Evolutionary conservation across 2,797 vertebrate species (phyloP).

Genomic region (Karalla daura): DNA sequence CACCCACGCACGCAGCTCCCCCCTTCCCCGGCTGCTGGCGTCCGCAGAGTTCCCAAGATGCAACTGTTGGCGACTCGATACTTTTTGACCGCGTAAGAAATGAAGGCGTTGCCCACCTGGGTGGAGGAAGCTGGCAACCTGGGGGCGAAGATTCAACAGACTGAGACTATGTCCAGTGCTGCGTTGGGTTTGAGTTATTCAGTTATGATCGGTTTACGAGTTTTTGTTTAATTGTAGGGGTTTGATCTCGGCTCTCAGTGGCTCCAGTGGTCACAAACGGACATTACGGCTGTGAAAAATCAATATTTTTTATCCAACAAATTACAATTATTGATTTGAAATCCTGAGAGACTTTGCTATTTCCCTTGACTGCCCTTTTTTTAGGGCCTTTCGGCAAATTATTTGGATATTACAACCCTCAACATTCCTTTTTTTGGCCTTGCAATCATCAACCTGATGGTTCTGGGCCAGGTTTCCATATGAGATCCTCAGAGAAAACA

Average conservation of each 20-base stretch:
- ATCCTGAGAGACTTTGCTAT: not conserved
- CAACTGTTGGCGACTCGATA: constrained; percentile 19
- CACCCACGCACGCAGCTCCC: constrained; percentile 41
- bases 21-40: constrained; percentile 31
- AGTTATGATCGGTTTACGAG: constrained; percentile 25
- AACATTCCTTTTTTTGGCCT: not conserved
- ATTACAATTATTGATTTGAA: too few relatives aligned
- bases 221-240: constrained; percentile 13
- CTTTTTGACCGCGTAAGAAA: constrained; percentile 47
- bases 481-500: not conserved
- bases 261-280: too few relatives aligned
- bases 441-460: not conserved
- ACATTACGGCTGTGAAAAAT: too few relatives aligned
- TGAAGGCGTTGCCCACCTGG: constrained; percentile 18
- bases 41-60: constrained; percentile 18
- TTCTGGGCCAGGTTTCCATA: not conserved
- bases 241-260: constrained; percentile 4
- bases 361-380: not conserved
- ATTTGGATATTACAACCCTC: not conserved
- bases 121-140: too few relatives aligned
- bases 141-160: constrained; percentile 31
- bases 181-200: constrained; percentile 7
- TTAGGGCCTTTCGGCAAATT: not conserved
- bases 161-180: constrained; percentile 16
- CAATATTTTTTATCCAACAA: not conserved